Evolutionary conservation across 2,888 invertebrate genomes (phyloP), one percentile per base, ranked within the genome.

Genomic region (Leptopilina drosophilae): DNA sequence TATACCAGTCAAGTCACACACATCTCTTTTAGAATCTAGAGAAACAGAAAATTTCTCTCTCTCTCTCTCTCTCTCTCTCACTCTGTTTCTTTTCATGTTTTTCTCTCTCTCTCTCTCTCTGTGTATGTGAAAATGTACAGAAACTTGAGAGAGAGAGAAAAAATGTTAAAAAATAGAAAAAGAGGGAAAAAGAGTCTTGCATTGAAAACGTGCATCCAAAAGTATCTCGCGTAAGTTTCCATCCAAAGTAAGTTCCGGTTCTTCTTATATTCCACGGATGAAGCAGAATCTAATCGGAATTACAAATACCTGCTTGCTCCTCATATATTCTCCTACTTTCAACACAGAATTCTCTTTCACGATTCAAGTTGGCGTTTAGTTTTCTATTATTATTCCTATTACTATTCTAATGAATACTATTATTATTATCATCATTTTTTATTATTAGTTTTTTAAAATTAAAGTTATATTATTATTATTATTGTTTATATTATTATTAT

Each of bases 271-370:
- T 86, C 85, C 84, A 80, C 83, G 85, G 84, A 83, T 84, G 79
- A 82, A 83, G 84, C 86, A 84, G 83, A 82, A 85, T 85, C 89
- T 90, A 90, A 90, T 90, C 89, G 89, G 90, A 90, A 90, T 90
- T 90, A 90, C 90, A 90, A 88, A 88, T 88, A 86, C 84, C 85
- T 86, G 84, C 86, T 86, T 84, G 82, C 80, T 82, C 80, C 78
- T 76, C 83, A 79, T 84, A 81, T 82, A 82, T 83, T 80, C 77
- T 78, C 73, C 78, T 80, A 69, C 69, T 67, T 79, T 69, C 64
- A 59, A 64, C 33, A 33, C 33, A 33, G 2, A 33, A 33, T 33
- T 33, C 3, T 3, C 33, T 33, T 33, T 33, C 33, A 33, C 33
- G 33, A 33, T 33, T 33, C 33, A 33, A 33, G 33, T 33, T 33